These are phyloP conservation scores for Carettochelys insculpta DNA, from an alignment of 2,113 vertebrate species.

Conservation along the genomic window DNA sequence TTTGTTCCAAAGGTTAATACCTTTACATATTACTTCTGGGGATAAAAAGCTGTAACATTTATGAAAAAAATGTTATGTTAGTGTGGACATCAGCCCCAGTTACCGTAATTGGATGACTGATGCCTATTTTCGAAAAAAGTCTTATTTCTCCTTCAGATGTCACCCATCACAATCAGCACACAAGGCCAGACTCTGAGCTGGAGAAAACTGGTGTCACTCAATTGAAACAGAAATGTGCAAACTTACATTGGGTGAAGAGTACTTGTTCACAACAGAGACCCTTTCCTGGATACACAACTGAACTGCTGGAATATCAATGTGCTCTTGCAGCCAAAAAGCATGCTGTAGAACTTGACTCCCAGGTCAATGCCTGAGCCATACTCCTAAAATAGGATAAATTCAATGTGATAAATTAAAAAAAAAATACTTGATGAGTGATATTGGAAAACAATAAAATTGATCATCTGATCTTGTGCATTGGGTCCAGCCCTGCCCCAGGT, in stretches of 20 bases:
- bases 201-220: background rate
- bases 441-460: background rate
- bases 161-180: background rate
- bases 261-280: fast-evolving
- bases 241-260: background rate
- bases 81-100: background rate
- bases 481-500: background rate
- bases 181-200: background rate
- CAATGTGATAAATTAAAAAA: background rate
- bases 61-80: constrained; percentile 14
- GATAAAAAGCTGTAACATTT: constrained; percentile 34
- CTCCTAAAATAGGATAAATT: background rate
- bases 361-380: fast-evolving
- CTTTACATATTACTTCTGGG: background rate
- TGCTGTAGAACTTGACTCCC: background rate
- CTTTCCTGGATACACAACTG: background rate
- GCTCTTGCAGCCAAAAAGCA: background rate
- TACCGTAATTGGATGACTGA: background rate
- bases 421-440: background rate
- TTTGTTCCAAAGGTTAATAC: constrained; percentile 43
- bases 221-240: background rate
- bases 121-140: background rate
- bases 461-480: background rate
- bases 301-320: fast-evolving
- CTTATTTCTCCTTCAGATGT: background rate